phyloP scores from a whole-genome alignment of 2,113 vertebrate species.

The Malurus alboscapulatus region DNA sequence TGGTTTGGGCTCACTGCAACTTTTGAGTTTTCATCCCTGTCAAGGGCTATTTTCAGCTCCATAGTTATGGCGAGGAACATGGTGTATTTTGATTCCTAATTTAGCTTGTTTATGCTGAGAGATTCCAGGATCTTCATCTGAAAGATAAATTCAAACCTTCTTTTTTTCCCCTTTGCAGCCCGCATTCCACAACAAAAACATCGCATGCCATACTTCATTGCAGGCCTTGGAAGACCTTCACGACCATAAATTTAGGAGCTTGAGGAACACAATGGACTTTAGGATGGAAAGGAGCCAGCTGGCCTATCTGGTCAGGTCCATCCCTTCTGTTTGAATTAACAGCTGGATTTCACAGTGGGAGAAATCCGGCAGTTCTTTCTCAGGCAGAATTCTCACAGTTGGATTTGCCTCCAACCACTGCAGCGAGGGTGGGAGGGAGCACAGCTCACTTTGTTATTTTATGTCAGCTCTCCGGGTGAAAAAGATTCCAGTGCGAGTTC shows the following conservation, averaged over 20 bases:
- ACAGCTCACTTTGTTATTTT: conserved; percentile 64
- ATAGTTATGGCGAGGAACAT: conserved; percentile 46
- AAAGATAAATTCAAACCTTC: conserved; percentile 50
- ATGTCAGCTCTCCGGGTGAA: conserved; percentile 48
- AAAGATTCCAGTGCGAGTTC: conserved; percentile 28
- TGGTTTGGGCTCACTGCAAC: not conserved
- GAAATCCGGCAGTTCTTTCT: conserved; percentile 65
- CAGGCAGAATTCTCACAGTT: conserved; percentile 60
- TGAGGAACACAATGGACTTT: conserved; percentile 60
- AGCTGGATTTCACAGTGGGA: conserved; percentile 66
- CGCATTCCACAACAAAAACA: conserved; percentile 45
- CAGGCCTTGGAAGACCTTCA: conserved; percentile 57
- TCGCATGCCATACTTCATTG: conserved; percentile 30
- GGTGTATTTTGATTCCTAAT: conserved; percentile 51
- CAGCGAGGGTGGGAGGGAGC: conserved; percentile 50
- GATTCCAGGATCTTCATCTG: conserved; percentile 32
- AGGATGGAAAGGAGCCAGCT: conserved; percentile 58
- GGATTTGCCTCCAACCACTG: conserved; percentile 53
- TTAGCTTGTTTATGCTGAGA: conserved; percentile 52
- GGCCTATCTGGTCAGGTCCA: conserved; percentile 67
- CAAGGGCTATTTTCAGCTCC: conserved; percentile 35
- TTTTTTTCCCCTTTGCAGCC: conserved; percentile 45
- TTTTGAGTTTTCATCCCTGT: not conserved
- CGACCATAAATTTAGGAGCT: conserved; percentile 60
- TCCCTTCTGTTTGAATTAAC: conserved; percentile 67